A percentile compares a stretch with the other conserved stretches of the same genome.
These are phyloP conservation scores for Allygus modestus DNA, from an alignment of 2,888 invertebrate species.

Conservation along the genomic window DNA sequence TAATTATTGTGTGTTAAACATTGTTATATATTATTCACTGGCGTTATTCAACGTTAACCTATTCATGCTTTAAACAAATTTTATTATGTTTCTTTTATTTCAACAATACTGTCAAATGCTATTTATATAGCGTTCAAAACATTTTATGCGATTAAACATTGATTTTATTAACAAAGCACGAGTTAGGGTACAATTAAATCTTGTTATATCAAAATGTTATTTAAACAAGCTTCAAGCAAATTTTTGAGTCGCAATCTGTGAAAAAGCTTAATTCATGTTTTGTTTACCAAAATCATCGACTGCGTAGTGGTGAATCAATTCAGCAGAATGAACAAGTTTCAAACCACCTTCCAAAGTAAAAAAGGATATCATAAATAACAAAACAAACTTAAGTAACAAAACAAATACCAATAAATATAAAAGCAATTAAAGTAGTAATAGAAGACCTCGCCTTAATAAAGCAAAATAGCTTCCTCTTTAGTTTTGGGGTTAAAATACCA, in stretches of 20 bases:
- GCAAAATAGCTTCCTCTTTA: too few relatives aligned
- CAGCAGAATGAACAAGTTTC: constrained; percentile 46
- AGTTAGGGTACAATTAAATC: neutral
- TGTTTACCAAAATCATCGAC: constrained; percentile 53
- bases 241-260: neutral
- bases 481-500: too few relatives aligned
- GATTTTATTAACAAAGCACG: too few relatives aligned
- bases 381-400: neutral
- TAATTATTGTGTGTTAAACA: too few relatives aligned
- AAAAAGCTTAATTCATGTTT: neutral
- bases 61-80: neutral
- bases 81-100: too few relatives aligned
- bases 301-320: constrained; percentile 31
- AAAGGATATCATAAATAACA: neutral
- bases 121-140: too few relatives aligned
- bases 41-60: neutral
- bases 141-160: too few relatives aligned
- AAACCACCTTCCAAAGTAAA: constrained; percentile 40
- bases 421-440: too few relatives aligned
- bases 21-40: too few relatives aligned
- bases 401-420: neutral
- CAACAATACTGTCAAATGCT: too few relatives aligned
- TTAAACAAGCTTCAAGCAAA: neutral
- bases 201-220: neutral
- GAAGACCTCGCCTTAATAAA: too few relatives aligned